Evolutionary conservation across 2,113 vertebrate genomes (phyloP).

Genomic region (Rhinolophus sinicus): DNA sequence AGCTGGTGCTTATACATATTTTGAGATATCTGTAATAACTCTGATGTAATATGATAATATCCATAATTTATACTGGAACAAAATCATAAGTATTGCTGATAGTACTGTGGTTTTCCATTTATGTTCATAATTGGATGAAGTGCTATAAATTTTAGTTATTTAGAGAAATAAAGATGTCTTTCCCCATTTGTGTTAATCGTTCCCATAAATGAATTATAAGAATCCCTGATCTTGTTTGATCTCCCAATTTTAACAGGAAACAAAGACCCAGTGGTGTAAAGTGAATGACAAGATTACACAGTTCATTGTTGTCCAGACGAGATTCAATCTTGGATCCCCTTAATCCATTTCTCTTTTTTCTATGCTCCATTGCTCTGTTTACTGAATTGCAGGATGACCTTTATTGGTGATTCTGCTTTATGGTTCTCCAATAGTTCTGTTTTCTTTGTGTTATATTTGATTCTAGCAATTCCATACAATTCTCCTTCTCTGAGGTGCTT

Average conservation of each 20-base stretch:
- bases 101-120: background rate
- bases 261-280: background rate
- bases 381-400: background rate
- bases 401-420: background rate
- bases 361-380: background rate
- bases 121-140: background rate
- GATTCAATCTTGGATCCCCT: background rate
- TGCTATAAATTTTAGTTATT: background rate
- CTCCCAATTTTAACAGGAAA: conserved; percentile 5
- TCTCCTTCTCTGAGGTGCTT: background rate
- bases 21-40: background rate
- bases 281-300: background rate
- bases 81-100: background rate
- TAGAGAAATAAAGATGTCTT: conserved; percentile 20
- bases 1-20: conserved; percentile 12
- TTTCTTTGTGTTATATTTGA: background rate
- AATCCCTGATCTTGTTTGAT: background rate
- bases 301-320: background rate
- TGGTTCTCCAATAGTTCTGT: background rate
- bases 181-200: background rate
- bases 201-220: background rate
- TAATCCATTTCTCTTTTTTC: background rate
- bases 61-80: conserved; percentile 2
- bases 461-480: background rate
- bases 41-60: background rate